Evolutionary conservation across 2,888 invertebrate genomes (phyloP).

Genomic region (Malthinus flaveolus): DNA sequence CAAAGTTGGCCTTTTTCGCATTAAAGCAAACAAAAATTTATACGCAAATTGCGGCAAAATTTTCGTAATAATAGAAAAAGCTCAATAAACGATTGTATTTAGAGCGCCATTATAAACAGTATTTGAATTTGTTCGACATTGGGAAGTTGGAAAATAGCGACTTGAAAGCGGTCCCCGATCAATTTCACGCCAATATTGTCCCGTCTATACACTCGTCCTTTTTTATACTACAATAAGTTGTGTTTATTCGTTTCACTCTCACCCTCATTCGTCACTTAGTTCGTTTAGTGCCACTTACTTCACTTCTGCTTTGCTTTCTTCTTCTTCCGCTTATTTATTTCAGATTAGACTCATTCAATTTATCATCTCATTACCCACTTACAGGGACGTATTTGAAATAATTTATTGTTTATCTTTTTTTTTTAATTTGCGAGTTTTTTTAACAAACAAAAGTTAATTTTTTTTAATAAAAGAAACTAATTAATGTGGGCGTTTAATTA

Average conservation of each 20-base stretch:
- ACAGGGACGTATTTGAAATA: conserved; percentile 24
- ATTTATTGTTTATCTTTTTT: conserved; percentile 22
- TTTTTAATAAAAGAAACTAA: background rate
- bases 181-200: conserved; percentile 56
- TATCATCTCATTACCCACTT: conserved; percentile 52
- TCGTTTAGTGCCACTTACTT: conserved; percentile 54
- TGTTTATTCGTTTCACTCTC: conserved; percentile 28
- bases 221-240: conserved; percentile 25
- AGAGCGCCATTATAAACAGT: conserved; percentile 28
- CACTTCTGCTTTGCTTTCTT: conserved; percentile 51
- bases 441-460: background rate
- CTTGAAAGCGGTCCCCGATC: conserved; percentile 46
- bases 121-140: conserved; percentile 52
- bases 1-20: no score
- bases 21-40: background rate
- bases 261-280: conserved; percentile 52
- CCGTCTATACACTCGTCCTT: conserved; percentile 40
- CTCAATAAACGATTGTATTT: conserved; percentile 35
- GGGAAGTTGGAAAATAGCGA: conserved; percentile 44
- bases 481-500: conserved; percentile 16
- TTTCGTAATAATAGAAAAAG: background rate
- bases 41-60: background rate
- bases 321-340: conserved; percentile 55
- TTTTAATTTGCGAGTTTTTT: background rate
- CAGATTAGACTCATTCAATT: conserved; percentile 55